Percentiles rank a stretch among this genome's conserved stretches.
These are phyloP conservation scores for Hydrolagus affinis DNA, from an alignment of 2,113 vertebrate species.

Conservation along the genomic window DNA sequence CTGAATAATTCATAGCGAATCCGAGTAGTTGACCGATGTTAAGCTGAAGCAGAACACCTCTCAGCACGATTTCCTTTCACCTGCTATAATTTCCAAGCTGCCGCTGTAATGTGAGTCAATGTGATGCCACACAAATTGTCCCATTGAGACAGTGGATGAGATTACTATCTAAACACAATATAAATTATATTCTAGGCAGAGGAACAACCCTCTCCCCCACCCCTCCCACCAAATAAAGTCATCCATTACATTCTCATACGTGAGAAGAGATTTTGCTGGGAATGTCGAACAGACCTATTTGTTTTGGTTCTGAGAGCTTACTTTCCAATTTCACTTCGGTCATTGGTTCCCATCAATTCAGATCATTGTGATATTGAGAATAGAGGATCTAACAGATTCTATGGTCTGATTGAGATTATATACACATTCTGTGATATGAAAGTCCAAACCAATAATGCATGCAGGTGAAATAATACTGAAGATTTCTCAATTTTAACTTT, in stretches of 20 bases:
- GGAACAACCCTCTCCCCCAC: no score
- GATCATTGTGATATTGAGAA: not conserved
- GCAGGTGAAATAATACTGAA: not conserved
- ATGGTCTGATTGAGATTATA: not conserved
- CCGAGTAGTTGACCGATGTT: not conserved
- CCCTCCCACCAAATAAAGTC: not conserved
- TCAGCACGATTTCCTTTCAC: slow-evolving; percentile 11
- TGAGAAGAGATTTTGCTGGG: not conserved
- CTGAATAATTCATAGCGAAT: slow-evolving; percentile 23
- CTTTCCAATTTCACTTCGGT: no score
- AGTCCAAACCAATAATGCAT: not conserved
- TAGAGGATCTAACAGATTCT: not conserved
- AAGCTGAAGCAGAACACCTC: slow-evolving; percentile 15
- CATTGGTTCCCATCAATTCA: not conserved
- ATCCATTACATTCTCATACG: not conserved
- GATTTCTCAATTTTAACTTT: not conserved
- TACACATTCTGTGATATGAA: no score
- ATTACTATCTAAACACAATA: not conserved
- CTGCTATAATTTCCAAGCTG: slow-evolving; percentile 9
- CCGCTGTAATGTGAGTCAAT: slow-evolving; percentile 20
- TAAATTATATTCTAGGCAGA: slow-evolving; percentile 13
- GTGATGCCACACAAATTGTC: slow-evolving; percentile 3
- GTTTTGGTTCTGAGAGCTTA: not conserved
- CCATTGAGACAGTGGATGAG: not conserved
- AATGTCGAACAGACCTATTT: not conserved